phyloP scores from a whole-genome alignment of 2,797 vertebrate genomes.

The Crenuchus spilurus region DNA sequence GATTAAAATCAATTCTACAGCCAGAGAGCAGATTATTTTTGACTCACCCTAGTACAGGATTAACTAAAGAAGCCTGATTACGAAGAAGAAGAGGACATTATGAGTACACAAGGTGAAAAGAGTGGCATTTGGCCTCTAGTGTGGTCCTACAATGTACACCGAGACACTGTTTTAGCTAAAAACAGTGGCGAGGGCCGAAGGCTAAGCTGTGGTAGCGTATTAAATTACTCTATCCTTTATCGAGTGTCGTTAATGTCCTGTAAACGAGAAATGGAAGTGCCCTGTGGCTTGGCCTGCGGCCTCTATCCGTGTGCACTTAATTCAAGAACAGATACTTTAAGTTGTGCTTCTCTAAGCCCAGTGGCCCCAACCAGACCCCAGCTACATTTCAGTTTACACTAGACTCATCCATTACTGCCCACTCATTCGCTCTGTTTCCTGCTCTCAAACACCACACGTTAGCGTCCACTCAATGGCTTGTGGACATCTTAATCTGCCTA shows the following conservation, averaged over 20 bases:
- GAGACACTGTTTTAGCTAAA: constrained; percentile 7
- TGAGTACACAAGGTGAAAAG: constrained; percentile 10
- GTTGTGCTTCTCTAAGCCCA: constrained; percentile 73
- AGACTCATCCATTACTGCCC: constrained; percentile 46
- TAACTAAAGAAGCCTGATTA: background rate
- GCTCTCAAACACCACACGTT: constrained; percentile 12
- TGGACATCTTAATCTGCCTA: constrained; percentile 5
- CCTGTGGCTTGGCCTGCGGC: constrained; percentile 76
- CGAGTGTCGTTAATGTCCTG: constrained; percentile 87
- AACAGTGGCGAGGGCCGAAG: constrained; percentile 58
- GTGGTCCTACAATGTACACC: background rate
- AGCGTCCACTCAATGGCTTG: background rate
- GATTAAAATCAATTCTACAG: no score
- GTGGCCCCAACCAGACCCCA: constrained; percentile 58
- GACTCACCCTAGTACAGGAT: no score
- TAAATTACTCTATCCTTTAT: constrained; percentile 90
- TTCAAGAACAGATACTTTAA: constrained; percentile 86
- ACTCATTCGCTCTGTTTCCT: background rate
- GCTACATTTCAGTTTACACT: constrained; percentile 68
- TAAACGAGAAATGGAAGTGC: constrained; percentile 85
- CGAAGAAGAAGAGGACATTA: constrained; percentile 2
- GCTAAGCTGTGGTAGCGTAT: constrained; percentile 85
- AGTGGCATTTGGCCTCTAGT: constrained; percentile 4
- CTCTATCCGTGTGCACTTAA: constrained; percentile 80
- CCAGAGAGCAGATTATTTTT: no score